phyloP scores from a whole-genome alignment of 2,113 vertebrate species.

The Tragelaphus imberbis region DNA sequence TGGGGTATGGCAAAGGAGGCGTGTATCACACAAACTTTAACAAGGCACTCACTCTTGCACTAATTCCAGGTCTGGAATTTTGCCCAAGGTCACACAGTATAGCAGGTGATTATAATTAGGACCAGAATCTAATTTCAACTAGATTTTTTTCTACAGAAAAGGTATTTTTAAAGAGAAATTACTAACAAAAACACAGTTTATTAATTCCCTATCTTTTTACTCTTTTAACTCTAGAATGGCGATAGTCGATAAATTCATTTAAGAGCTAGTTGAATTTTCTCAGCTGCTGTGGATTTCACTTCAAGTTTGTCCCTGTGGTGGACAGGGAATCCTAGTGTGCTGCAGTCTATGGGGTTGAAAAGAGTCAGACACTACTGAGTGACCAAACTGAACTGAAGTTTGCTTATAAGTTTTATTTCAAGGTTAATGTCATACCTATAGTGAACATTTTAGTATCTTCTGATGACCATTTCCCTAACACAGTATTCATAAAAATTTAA shows the following conservation, averaged over 20 bases:
- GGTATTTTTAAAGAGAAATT: neutral
- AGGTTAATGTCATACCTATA: neutral
- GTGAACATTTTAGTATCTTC: neutral
- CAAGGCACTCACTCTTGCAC: neutral
- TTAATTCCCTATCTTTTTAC: neutral
- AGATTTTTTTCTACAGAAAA: neutral
- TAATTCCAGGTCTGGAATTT: neutral
- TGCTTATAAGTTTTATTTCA: conserved; percentile 14
- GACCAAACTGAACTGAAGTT: neutral
- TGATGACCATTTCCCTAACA: neutral
- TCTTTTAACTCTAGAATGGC: neutral
- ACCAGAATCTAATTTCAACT: neutral
- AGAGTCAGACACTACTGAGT: neutral
- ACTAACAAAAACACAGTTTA: neutral
- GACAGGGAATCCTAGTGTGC: neutral
- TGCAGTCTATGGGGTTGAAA: neutral
- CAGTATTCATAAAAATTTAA: neutral
- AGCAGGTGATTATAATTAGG: neutral
- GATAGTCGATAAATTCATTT: neutral
- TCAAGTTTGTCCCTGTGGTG: neutral
- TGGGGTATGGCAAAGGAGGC: neutral
- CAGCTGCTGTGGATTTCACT: neutral
- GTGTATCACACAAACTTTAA: neutral
- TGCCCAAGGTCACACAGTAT: neutral
- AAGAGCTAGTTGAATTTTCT: neutral